phyloP scores from a whole-genome alignment of 2,888 invertebrate genomes.

The Biston stratarius region DNA sequence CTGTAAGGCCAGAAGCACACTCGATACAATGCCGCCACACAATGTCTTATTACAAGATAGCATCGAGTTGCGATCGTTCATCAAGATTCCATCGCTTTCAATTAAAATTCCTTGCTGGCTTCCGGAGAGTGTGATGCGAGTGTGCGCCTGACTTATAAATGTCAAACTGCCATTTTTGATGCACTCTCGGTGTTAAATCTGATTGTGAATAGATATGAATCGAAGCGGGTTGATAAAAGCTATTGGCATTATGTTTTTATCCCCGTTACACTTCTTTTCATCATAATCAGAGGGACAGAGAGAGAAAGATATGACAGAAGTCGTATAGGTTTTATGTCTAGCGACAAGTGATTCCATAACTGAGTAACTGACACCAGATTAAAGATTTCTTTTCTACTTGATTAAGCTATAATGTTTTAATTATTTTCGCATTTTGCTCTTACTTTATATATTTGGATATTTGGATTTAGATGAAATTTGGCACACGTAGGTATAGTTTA shows the following conservation, averaged over 20 bases:
- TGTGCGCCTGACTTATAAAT: slow-evolving; percentile 66
- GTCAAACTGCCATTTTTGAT: slow-evolving; percentile 70
- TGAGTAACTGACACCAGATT: not conserved
- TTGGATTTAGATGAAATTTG: no score
- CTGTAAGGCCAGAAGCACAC: slow-evolving; percentile 60
- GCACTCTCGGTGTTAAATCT: slow-evolving; percentile 45
- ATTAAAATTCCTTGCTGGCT: slow-evolving; percentile 78
- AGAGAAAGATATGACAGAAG: not conserved
- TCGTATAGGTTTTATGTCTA: not conserved
- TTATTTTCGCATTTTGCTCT: not conserved
- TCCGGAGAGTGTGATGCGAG: slow-evolving; percentile 53
- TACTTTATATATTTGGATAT: not conserved
- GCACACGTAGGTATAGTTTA: no score
- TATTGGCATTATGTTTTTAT: not conserved
- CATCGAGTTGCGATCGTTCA: slow-evolving; percentile 56
- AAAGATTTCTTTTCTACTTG: not conserved
- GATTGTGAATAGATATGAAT: slow-evolving; percentile 27
- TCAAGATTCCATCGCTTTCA: slow-evolving; percentile 74
- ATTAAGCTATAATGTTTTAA: not conserved
- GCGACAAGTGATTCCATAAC: no score
- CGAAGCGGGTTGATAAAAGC: not conserved
- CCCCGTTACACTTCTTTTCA: not conserved
- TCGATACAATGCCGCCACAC: slow-evolving; percentile 64
- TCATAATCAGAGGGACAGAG: not conserved
- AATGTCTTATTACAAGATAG: slow-evolving; percentile 82